Evolutionary conservation across 2,888 invertebrate species (phyloP), one percentile per base, ranked within the genome.

Genomic region (Sinopyrophorus schimmeli): DNA sequence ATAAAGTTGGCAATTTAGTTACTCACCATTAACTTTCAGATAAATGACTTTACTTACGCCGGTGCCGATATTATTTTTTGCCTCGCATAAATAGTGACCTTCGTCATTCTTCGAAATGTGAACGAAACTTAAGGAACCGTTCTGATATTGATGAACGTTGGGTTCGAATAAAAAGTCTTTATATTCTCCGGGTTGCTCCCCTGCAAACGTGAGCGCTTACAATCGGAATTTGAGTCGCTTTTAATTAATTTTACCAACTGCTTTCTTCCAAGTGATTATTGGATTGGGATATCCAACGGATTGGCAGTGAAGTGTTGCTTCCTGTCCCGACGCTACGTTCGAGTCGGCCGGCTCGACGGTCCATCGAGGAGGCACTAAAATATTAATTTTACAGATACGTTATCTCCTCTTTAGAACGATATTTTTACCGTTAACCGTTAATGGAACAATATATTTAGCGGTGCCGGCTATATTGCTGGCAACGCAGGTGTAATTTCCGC

Each of bases 261-360:
- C 89, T 72, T 91, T 89, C 60, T 87, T 87, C 94, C 95, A 95
- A 5, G 87, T 89, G 39, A 94, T 87, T 4, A 79, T 79, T 2
- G 94, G 94, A 52, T 86, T 86, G 1, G 95, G 95, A 73, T 93
- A 94, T 1, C 95, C 95, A 50, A 92, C 89, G 0, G 93, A 92
- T 72, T 89, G 89, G 70, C 95, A 95, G 68, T 92, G 87, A 27
- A 95, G 75, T 10, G 85, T 83, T 12, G 92, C 86, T 67, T 90
- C 89, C 68, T 91, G 88, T 1, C 88, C 89, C 0, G 89, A 85
- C 4, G 89, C 87, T 26, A 88, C 86, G 55, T 85, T 89, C n/a
- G 86, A 80, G 67, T 91, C 90, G 53, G 81, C 79, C 0, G 92
- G 92, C 67, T 93, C 92, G 60, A 90, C 77, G 10, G 92, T 83